Evolutionary conservation across 2,888 invertebrate genomes (phyloP).

Genomic region (Rambutsinella grinnellia): DNA sequence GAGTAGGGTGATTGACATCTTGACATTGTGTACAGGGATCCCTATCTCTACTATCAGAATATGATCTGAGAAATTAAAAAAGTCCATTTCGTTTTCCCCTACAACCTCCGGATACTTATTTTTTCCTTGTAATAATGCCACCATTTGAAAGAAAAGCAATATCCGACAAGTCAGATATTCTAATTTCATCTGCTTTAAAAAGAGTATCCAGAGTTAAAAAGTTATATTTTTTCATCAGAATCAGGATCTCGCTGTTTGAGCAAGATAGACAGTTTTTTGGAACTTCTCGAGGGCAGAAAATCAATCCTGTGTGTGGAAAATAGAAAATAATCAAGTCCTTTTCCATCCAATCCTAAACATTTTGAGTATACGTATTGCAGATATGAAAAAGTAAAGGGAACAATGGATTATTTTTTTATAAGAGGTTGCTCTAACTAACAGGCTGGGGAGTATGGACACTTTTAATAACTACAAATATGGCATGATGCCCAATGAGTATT

Average conservation of each 20-base stretch:
- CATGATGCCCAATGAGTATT: background rate
- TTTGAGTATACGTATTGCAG: background rate
- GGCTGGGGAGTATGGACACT: too few relatives aligned
- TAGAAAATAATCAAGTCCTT: constrained; percentile 35
- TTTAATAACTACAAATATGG: background rate
- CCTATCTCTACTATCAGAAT: constrained; percentile 45
- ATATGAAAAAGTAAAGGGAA: too few relatives aligned
- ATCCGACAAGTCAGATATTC: constrained; percentile 9
- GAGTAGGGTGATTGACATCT: constrained; percentile 66
- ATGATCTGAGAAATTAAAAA: too few relatives aligned
- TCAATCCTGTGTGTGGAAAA: constrained; percentile 48
- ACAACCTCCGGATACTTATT: constrained; percentile 51
- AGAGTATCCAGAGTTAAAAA: constrained; percentile 5
- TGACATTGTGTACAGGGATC: constrained; percentile 64
- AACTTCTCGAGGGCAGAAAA: constrained; percentile 41
- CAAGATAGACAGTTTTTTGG: constrained; percentile 41
- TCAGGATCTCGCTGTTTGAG: constrained; percentile 8
- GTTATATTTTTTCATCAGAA: constrained; percentile 22
- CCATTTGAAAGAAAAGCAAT: background rate
- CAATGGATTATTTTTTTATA: too few relatives aligned
- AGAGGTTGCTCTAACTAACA: too few relatives aligned
- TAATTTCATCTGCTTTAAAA: background rate
- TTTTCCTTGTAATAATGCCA: constrained; percentile 5
- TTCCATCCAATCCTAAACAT: background rate
- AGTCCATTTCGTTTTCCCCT: constrained; percentile 9